These are phyloP conservation scores for Harpegnathos saltator DNA, from an alignment of 1,140 invertebrate genomes.

Conservation along the genomic window DNA sequence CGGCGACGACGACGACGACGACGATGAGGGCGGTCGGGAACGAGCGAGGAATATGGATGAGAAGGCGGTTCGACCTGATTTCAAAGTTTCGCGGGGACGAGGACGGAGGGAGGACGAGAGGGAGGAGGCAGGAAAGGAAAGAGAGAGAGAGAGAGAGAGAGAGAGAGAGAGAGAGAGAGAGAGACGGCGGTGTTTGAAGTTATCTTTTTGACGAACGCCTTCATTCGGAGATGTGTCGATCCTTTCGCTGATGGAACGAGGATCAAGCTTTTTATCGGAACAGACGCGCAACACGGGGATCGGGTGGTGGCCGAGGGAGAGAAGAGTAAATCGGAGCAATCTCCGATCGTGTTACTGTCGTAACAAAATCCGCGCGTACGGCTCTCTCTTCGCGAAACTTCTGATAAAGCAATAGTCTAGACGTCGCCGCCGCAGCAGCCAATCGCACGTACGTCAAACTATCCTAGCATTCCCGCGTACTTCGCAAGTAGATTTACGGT, in stretches of 20 bases:
- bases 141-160: too few species aligned
- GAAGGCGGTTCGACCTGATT: slow-evolving; percentile 44
- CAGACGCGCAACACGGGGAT: not conserved
- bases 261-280: slow-evolving; percentile 9
- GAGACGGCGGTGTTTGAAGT: slow-evolving; percentile 11
- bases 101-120: too few species aligned
- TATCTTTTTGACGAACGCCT: slow-evolving; percentile 50
- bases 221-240: slow-evolving; percentile 41
- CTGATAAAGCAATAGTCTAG: slow-evolving; percentile 52
- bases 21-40: slow-evolving; percentile 20
- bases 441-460: slow-evolving; percentile 53
- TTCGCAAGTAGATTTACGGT: slow-evolving; percentile 51
- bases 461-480: slow-evolving; percentile 47
- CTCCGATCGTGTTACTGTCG: slow-evolving; percentile 31
- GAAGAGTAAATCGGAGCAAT: slow-evolving; percentile 50
- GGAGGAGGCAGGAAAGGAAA: too few species aligned
- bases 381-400: slow-evolving; percentile 31
- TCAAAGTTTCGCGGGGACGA: slow-evolving; percentile 39
- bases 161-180: too few species aligned
- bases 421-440: not conserved
- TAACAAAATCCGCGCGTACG: slow-evolving; percentile 35
- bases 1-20: not conserved
- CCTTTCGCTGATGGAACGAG: slow-evolving; percentile 15
- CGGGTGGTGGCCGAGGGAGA: too few species aligned
- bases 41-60: slow-evolving; percentile 52